phyloP scores from a whole-genome alignment of 2,113 vertebrate genomes.

The Columba janthina region DNA sequence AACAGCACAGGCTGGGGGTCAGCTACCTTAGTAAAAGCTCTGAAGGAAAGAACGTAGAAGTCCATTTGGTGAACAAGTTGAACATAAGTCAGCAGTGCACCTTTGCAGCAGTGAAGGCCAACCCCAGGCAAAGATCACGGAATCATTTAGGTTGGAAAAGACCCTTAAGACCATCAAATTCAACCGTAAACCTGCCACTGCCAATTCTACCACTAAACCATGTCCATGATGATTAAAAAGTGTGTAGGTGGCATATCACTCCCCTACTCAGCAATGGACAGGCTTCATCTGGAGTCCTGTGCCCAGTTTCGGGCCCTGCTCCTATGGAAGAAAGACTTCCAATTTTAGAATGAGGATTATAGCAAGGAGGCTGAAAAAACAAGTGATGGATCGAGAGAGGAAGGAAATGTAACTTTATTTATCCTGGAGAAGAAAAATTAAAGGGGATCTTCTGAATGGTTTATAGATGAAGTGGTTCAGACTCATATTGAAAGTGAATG shows the following conservation, averaged over 20 bases:
- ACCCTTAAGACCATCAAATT: too few species aligned
- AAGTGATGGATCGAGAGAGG: neutral
- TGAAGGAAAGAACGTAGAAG: neutral
- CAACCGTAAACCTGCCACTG: neutral
- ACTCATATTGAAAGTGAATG: neutral
- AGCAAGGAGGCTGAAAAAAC: neutral
- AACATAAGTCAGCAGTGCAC: accelerated
- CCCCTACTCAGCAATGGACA: neutral
- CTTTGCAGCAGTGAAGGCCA: neutral
- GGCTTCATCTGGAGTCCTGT: neutral
- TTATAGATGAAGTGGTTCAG: neutral
- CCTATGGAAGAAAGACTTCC: neutral
- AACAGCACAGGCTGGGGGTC: neutral
- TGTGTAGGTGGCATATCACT: neutral
- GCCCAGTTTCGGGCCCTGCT: neutral
- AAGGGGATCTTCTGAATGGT: neutral
- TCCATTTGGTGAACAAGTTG: neutral
- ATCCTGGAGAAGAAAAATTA: neutral
- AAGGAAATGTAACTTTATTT: neutral
- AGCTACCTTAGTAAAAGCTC: neutral
- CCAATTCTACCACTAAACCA: neutral
- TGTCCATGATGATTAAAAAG: neutral
- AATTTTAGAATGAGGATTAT: neutral
- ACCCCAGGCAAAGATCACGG: neutral
- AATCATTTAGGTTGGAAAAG: too few species aligned